A percentile compares a stretch with the other conserved stretches of the same genome.
These are phyloP conservation scores for Tenthredo mesomela DNA, from an alignment of 2,888 invertebrate species.

Conservation along the genomic window DNA sequence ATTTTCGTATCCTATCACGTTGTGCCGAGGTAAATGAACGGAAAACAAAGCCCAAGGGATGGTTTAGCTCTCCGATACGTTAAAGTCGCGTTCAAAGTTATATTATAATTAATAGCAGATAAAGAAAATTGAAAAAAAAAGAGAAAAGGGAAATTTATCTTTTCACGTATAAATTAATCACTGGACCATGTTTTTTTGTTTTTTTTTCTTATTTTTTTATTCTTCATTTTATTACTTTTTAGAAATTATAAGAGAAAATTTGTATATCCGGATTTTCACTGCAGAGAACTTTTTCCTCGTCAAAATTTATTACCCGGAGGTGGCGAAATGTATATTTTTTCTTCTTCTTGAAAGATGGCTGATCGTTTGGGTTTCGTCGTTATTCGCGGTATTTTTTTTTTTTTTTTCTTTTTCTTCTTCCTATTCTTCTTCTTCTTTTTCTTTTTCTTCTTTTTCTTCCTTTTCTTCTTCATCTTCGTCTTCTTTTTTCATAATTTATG, in stretches of 20 bases:
- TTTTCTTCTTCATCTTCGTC: background rate
- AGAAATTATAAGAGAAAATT: background rate
- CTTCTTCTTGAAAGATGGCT: background rate
- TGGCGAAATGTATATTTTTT: background rate
- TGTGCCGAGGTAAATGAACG: background rate
- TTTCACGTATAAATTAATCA: background rate
- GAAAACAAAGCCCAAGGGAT: background rate
- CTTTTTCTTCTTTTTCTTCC: background rate
- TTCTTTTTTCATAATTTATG: conserved; percentile 29
- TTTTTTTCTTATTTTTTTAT: no score
- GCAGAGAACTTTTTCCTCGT: background rate
- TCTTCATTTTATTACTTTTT: background rate
- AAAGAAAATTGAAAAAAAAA: background rate
- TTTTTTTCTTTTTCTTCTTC: background rate
- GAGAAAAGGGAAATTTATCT: background rate
- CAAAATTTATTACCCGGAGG: background rate
- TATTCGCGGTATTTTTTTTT: background rate
- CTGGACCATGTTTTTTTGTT: background rate
- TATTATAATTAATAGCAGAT: background rate
- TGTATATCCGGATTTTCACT: background rate
- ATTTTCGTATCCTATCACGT: background rate
- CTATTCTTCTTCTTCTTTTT: background rate
- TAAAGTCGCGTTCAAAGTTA: background rate
- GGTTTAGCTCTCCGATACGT: no score
- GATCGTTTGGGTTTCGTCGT: background rate